phyloP scores from a whole-genome alignment of 2,113 vertebrate genomes.

The Drymodes brunneopygia region DNA sequence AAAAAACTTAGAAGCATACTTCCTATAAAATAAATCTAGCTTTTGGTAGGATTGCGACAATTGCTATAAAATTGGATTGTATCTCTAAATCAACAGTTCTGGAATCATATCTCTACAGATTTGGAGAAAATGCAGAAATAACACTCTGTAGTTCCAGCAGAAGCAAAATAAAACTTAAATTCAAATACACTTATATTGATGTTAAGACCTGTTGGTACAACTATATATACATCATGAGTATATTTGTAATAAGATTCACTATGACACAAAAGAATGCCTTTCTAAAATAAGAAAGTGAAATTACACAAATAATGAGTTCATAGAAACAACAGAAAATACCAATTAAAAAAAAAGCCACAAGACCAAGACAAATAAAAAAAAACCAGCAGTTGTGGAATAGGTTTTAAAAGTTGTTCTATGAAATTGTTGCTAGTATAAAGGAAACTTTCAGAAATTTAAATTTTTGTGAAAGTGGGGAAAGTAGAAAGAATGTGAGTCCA shows the following conservation, averaged over 20 bases:
- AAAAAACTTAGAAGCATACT: slow-evolving; percentile 3
- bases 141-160: neutral
- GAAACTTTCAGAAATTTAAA: neutral
- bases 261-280: neutral
- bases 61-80: slow-evolving; percentile 19
- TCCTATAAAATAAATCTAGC: slow-evolving; percentile 15
- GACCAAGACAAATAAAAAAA: neutral
- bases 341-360: neutral
- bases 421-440: neutral
- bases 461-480: neutral
- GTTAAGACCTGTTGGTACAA: neutral
- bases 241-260: neutral
- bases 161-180: neutral
- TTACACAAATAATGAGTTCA: neutral
- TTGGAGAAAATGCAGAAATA: neutral
- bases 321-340: fast-evolving
- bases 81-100: neutral
- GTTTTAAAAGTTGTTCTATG: neutral
- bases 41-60: neutral
- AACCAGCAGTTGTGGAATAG: neutral
- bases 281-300: neutral
- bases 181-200: neutral
- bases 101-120: neutral
- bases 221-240: neutral
- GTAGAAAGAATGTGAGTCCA: neutral